Conservation (phyloP, 2,888 invertebrate species). For the Standfussiana lucernea region DNA sequence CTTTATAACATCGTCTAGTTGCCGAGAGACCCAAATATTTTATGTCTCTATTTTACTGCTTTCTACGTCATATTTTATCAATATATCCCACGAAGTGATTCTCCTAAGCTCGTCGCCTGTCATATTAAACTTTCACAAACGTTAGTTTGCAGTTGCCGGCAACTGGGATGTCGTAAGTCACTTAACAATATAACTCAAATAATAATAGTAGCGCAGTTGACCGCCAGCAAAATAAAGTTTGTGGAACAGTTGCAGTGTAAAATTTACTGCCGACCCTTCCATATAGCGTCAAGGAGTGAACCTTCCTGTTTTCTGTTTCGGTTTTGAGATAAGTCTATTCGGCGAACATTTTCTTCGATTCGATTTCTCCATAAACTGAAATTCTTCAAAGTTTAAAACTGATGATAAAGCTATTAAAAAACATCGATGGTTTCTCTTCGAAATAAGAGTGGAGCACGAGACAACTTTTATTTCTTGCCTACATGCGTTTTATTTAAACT, state of each 20-base stretch:
- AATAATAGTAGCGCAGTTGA: slow-evolving; percentile 43
- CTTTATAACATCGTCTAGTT: slow-evolving; percentile 51
- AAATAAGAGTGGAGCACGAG: not conserved
- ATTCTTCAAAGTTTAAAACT: not conserved
- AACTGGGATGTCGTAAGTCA: slow-evolving; percentile 37
- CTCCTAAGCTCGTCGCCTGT: slow-evolving; percentile 61
- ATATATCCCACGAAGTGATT: slow-evolving; percentile 61
- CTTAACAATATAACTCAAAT: slow-evolving; percentile 33
- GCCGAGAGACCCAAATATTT: slow-evolving; percentile 62
- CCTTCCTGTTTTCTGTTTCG: slow-evolving; percentile 48
- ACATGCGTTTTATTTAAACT: slow-evolving; percentile 11
- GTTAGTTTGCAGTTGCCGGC: slow-evolving; percentile 56
- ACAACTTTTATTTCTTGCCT: slow-evolving; percentile 12
- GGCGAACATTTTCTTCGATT: slow-evolving; percentile 15
- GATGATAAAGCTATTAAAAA: not conserved
- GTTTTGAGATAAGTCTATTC: slow-evolving; percentile 27
- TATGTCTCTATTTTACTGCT: slow-evolving; percentile 64
- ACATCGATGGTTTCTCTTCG: not conserved
- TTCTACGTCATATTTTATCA: slow-evolving; percentile 65
- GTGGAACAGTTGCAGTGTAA: slow-evolving; percentile 63
- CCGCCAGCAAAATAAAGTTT: slow-evolving; percentile 55
- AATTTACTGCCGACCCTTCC: slow-evolving; percentile 63
- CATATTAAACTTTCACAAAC: slow-evolving; percentile 63
- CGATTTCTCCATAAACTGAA: slow-evolving; percentile 6
- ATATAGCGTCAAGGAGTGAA: slow-evolving; percentile 40